Evolutionary conservation across 2,113 vertebrate genomes (phyloP).

Genomic region (Nicator chloris): DNA sequence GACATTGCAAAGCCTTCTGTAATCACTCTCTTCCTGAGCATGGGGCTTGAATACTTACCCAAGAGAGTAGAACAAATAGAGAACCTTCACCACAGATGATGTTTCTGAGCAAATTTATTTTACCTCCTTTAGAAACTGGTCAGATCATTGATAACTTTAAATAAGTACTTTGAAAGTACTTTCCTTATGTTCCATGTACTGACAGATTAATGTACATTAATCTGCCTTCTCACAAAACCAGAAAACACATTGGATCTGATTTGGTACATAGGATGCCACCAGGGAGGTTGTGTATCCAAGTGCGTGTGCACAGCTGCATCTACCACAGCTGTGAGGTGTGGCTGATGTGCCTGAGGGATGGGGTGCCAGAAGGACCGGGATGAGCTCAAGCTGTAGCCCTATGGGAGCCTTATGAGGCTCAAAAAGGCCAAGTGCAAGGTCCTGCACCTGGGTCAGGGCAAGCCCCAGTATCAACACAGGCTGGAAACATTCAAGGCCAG

Average conservation of each 20-base stretch:
- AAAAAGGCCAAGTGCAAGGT: not conserved
- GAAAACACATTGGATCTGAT: not conserved
- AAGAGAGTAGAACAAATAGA: not conserved
- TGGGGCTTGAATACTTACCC: not conserved
- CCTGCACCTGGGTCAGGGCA: not conserved
- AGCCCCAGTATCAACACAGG: not conserved
- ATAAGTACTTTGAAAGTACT: not conserved
- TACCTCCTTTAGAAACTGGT: not conserved
- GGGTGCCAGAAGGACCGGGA: not conserved
- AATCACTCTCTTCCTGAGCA: not conserved
- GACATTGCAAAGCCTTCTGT: not conserved
- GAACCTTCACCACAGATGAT: not conserved
- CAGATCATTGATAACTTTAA: not conserved
- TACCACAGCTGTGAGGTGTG: not conserved
- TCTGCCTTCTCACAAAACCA: not conserved
- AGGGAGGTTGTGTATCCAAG: not conserved
- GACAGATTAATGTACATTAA: not conserved
- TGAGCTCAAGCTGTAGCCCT: not conserved
- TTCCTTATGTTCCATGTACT: not conserved
- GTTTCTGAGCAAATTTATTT: not conserved
- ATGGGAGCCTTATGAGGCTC: not conserved
- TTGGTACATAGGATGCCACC: not conserved
- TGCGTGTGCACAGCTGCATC: not conserved
- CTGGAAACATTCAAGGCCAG: not conserved
- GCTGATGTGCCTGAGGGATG: not conserved